A percentile compares a stretch with the other conserved stretches of the same genome.
These are phyloP conservation scores for Masticophis lateralis DNA, from an alignment of 2,797 vertebrate genomes.

Conservation along the genomic window DNA sequence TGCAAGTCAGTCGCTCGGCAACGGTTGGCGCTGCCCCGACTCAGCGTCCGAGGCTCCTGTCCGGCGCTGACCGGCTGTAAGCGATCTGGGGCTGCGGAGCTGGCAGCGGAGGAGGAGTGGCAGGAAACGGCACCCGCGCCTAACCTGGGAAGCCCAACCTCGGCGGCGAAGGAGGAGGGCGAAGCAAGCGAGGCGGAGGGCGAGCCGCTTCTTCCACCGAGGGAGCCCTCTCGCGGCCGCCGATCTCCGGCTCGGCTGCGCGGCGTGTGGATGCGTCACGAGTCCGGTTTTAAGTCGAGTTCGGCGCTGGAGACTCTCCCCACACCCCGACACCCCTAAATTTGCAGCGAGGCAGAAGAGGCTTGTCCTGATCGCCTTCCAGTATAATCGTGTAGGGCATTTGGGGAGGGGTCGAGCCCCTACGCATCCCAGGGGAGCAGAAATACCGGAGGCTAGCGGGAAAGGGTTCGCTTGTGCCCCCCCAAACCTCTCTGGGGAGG, in stretches of 20 bases:
- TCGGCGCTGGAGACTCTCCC: neutral
- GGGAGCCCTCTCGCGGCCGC: slow-evolving; percentile 16
- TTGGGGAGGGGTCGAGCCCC: neutral
- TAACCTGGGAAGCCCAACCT: slow-evolving; percentile 39
- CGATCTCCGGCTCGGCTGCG: neutral
- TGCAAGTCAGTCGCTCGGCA: neutral
- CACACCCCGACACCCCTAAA: accelerated
- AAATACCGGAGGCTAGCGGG: neutral
- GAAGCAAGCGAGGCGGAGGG: neutral
- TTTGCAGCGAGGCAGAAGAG: neutral
- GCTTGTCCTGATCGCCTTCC: neutral
- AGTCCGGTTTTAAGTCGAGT: no score
- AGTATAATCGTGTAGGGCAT: neutral
- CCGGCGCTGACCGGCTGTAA: neutral
- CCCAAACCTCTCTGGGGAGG: neutral
- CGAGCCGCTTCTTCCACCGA: neutral
- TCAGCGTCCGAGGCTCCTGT: neutral
- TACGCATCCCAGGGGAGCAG: neutral
- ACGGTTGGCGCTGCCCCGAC: no score
- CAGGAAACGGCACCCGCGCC: slow-evolving; percentile 9
- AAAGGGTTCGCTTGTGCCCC: neutral
- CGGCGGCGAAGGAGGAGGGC: neutral
- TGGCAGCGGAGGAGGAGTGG: neutral
- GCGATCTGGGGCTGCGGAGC: neutral
- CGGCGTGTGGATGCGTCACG: neutral